Base-by-base conservation (phyloP, 2,113 vertebrate genomes). In the Pipra filicauda region DNA sequence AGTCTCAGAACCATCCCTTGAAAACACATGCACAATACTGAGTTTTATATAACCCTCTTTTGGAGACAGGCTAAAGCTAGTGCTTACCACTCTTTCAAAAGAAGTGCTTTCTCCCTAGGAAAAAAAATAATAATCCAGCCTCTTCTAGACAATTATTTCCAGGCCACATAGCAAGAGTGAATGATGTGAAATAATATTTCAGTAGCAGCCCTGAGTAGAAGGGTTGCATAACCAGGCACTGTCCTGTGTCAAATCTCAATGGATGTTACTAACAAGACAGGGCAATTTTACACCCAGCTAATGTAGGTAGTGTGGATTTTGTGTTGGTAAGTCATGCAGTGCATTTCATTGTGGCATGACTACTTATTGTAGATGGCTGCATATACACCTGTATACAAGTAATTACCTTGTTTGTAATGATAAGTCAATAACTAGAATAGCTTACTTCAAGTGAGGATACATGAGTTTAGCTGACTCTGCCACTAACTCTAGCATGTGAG, bases 71-170 rank as follows among this genome's bases (percentile, higher is more conserved):
- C 30, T 85, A 77, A 87, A 91, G 72, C 52, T 59, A 70, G n/a
- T 52, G 26, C 59, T 77, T 77, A 39, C 59, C 18, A 11, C 22
- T 93, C 75, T 84, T 92, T 91, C 58, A 77, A 62, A 95, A 92
- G 37, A 75, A 96, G 51, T 83, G 28, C 51, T 73, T 44, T 74
- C 52, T 92, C 30, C 30, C 11, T 81, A 64, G 55, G 28, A 52
- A 72, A 78, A 73, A 81, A 67, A 73, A 33, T 57, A 55, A 48
- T 7, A 79, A 87, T 49, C 44, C 72, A 84, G 27, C 87, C 64
- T 93, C 66, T 95, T 91, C 77, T 69, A 92, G 57, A 27, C 61
- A 85, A 73, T 96, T 97, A 89, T 88, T 97, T 97, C 96, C 94
- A 96, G 96, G 91, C 94, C 95, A 97, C 51, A 48, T 92, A 95